Evolutionary conservation across 2,888 invertebrate genomes (phyloP).

Genomic region (Dusona sp.): DNA sequence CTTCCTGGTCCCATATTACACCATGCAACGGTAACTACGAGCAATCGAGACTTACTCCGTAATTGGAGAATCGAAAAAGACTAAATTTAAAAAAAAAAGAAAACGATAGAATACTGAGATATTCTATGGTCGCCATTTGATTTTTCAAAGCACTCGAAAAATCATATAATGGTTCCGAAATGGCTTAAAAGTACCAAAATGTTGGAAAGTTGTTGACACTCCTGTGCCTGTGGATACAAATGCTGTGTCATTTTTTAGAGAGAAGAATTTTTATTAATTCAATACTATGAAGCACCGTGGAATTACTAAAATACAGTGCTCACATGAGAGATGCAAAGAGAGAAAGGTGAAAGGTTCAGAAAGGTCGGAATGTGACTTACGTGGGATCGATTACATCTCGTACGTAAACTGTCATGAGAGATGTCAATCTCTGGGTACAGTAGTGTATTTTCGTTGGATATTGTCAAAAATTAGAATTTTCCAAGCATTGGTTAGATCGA

Average conservation of each 20-base stretch:
- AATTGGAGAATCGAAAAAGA: constrained; percentile 53
- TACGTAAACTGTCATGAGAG: not conserved
- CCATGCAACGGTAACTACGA: constrained; percentile 30
- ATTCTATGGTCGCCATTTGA: not conserved
- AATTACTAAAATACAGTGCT: constrained; percentile 11
- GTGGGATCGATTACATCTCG: constrained; percentile 32
- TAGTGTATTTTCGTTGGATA: not conserved
- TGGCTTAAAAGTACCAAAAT: not conserved
- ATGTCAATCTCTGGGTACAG: not conserved
- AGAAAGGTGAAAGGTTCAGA: constrained; percentile 53
- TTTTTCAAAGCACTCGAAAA: not conserved
- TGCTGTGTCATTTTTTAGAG: not conserved
- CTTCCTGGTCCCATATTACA: constrained; percentile 59
- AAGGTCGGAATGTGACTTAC: constrained; percentile 41
- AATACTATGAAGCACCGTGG: not conserved
- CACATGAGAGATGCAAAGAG: constrained; percentile 10
- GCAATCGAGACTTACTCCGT: constrained; percentile 24
- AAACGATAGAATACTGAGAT: not conserved
- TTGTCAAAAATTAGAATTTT: not conserved
- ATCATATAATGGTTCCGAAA: not conserved
- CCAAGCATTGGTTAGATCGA: not conserved
- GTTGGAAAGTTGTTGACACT: not conserved
- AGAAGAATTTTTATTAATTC: not conserved
- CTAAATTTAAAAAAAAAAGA: too few relatives aligned
- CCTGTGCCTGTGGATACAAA: not conserved